Percentiles rank a stretch among this genome's conserved stretches.
phyloP scores from a whole-genome alignment of 2,888 invertebrate species.

The Malthinus flaveolus region DNA sequence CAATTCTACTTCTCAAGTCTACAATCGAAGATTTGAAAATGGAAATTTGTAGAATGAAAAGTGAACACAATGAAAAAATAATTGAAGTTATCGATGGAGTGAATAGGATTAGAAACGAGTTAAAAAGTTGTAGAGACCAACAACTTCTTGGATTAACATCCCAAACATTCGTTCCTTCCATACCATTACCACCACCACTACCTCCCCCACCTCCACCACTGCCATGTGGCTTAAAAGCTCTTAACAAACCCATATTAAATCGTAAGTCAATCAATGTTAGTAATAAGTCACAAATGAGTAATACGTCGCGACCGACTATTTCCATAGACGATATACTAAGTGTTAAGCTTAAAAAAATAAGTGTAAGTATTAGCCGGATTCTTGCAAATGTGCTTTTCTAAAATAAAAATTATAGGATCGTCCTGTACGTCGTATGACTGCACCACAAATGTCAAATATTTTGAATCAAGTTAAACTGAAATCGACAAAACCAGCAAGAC shows the following conservation, averaged over 20 bases:
- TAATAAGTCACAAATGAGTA: slow-evolving; percentile 31
- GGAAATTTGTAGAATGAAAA: slow-evolving; percentile 17
- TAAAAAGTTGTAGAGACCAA: slow-evolving; percentile 32
- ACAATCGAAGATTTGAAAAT: slow-evolving; percentile 31
- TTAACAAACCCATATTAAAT: slow-evolving; percentile 1
- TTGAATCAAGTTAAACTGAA: slow-evolving; percentile 46
- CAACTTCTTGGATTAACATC: slow-evolving; percentile 4
- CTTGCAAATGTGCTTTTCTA: background rate
- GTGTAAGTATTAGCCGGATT: slow-evolving; percentile 39
- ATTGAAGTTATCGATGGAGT: slow-evolving; percentile 23
- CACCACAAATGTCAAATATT: slow-evolving; percentile 43
- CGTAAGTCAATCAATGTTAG: slow-evolving; percentile 14
- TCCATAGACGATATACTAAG: slow-evolving; percentile 52
- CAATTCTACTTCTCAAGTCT: slow-evolving; percentile 32
- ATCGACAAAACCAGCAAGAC: slow-evolving; percentile 37
- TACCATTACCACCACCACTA: slow-evolving; percentile 38
- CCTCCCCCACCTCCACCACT: slow-evolving; percentile 42
- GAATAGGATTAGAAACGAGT: slow-evolving; percentile 30
- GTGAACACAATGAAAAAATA: slow-evolving; percentile 4
- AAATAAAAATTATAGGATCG: slow-evolving; percentile 8
- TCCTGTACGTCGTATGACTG: slow-evolving; percentile 30
- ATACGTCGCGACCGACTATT: slow-evolving; percentile 44
- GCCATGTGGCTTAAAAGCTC: slow-evolving; percentile 24
- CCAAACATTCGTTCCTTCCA: slow-evolving; percentile 9
- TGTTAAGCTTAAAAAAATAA: slow-evolving; percentile 49